A percentile compares a stretch with the other conserved stretches of the same genome.
Evolutionary conservation across 2,888 invertebrate species (phyloP).

Genomic region (Parasteatoda lunata): DNA sequence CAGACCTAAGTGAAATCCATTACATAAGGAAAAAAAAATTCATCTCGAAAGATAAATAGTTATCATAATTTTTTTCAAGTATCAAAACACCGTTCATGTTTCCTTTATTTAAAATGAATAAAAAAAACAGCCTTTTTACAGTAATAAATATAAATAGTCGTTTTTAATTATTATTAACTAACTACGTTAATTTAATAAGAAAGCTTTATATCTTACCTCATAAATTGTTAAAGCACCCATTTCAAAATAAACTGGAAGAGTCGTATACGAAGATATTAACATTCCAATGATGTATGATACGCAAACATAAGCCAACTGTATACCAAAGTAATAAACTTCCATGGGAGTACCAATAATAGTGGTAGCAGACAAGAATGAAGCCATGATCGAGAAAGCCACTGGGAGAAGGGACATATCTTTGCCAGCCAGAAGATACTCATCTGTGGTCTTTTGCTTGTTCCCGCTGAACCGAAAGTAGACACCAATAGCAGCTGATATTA

Average conservation of each 20-base stretch:
- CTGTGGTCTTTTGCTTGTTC: slow-evolving; percentile 78
- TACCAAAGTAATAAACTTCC: slow-evolving; percentile 88
- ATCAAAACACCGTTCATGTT: background rate
- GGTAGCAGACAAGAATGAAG: slow-evolving; percentile 93
- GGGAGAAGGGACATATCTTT: slow-evolving; percentile 86
- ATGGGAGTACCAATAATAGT: slow-evolving; percentile 90
- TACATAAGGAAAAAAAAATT: too few species aligned
- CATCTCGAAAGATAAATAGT: too few species aligned
- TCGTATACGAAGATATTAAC: slow-evolving; percentile 84
- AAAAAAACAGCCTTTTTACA: background rate
- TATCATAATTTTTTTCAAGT: background rate
- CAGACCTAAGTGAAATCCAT: too few species aligned
- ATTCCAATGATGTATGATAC: slow-evolving; percentile 84
- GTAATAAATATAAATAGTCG: background rate
- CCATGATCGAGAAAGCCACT: slow-evolving; percentile 91
- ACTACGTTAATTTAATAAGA: background rate
- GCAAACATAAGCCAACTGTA: slow-evolving; percentile 87
- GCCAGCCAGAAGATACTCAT: slow-evolving; percentile 82
- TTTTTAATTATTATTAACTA: background rate
- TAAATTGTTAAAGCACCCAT: slow-evolving; percentile 85
- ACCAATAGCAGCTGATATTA: too few species aligned
- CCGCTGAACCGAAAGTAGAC: too few species aligned
- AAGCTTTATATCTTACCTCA: slow-evolving; percentile 46
- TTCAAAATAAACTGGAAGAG: slow-evolving; percentile 89
- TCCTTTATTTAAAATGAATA: background rate